phyloP scores from a whole-genome alignment of 2,888 invertebrate species.

The Schizotus pectinicornis region DNA sequence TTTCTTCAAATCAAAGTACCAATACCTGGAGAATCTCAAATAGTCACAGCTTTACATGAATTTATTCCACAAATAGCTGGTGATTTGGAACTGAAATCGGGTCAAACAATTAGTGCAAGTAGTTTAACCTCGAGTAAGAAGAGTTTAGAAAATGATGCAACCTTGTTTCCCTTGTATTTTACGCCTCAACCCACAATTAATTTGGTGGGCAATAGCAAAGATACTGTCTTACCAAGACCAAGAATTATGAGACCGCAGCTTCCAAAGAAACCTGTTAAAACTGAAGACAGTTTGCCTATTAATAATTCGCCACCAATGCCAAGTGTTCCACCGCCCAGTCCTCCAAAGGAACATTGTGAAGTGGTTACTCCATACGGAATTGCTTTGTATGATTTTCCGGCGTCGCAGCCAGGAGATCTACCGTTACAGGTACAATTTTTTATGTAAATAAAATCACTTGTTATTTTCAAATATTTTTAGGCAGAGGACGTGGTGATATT shows the following conservation, averaged over 20 bases:
- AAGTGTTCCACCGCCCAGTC: constrained; percentile 77
- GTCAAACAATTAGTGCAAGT: too few relatives aligned
- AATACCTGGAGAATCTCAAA: constrained; percentile 60
- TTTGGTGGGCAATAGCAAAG: constrained; percentile 9
- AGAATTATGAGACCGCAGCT: constrained; percentile 75
- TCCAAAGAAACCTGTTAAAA: constrained; percentile 41
- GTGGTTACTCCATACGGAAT: constrained; percentile 72
- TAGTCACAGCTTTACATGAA: constrained; percentile 74
- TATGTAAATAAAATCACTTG: not conserved
- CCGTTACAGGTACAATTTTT: constrained; percentile 69
- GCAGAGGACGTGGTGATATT: constrained; percentile 75
- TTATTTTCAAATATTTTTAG: constrained; percentile 59
- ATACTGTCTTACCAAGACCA: constrained; percentile 60
- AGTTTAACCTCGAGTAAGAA: constrained; percentile 76
- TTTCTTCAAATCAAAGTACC: constrained; percentile 81
- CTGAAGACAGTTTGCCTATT: constrained; percentile 13
- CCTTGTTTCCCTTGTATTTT: constrained; percentile 11
- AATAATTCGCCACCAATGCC: constrained; percentile 70
- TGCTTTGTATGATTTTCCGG: constrained; percentile 79
- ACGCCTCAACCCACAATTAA: constrained; percentile 2
- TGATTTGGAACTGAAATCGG: too few relatives aligned
- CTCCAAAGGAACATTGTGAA: constrained; percentile 62
- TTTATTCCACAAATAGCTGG: constrained; percentile 65
- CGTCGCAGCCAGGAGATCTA: constrained; percentile 78
- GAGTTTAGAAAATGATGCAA: constrained; percentile 72